phyloP scores from a whole-genome alignment of 2,113 vertebrate species.

The Micronycteris hirsuta region DNA sequence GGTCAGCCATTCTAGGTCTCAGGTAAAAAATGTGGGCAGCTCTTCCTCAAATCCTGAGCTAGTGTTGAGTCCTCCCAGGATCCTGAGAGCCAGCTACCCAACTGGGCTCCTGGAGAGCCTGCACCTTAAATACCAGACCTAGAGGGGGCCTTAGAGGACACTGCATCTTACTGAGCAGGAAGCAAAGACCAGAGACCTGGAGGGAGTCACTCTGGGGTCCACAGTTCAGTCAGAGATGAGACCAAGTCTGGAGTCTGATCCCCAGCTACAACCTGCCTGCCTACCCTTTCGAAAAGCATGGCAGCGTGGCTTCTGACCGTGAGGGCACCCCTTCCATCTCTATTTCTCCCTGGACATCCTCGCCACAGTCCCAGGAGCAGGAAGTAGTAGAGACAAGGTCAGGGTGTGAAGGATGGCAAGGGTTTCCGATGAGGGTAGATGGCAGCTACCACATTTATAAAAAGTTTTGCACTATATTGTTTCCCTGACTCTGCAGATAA shows the following conservation, averaged over 20 bases:
- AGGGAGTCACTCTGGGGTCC: not conserved
- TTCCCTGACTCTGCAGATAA: not conserved
- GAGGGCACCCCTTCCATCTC: not conserved
- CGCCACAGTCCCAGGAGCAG: not conserved
- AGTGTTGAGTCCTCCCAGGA: not conserved
- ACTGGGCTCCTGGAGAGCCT: not conserved
- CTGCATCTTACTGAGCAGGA: not conserved
- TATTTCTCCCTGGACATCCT: not conserved
- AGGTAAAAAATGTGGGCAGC: not conserved
- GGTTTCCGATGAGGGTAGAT: not conserved
- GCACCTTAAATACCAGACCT: not conserved
- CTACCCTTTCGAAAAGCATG: not conserved
- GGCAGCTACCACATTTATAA: not conserved
- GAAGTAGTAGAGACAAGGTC: not conserved
- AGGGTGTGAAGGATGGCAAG: not conserved
- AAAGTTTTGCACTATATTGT: not conserved
- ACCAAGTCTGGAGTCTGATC: not conserved
- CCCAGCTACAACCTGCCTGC: accelerated
- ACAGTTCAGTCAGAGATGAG: not conserved
- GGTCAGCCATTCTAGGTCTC: not conserved
- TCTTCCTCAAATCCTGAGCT: not conserved
- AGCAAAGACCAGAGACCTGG: not conserved
- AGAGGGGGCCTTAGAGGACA: too few species aligned
- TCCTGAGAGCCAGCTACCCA: not conserved
- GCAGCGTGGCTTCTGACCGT: not conserved